These are phyloP conservation scores for Proteles cristata DNA, from an alignment of 2,113 vertebrate genomes.

Conservation along the genomic window DNA sequence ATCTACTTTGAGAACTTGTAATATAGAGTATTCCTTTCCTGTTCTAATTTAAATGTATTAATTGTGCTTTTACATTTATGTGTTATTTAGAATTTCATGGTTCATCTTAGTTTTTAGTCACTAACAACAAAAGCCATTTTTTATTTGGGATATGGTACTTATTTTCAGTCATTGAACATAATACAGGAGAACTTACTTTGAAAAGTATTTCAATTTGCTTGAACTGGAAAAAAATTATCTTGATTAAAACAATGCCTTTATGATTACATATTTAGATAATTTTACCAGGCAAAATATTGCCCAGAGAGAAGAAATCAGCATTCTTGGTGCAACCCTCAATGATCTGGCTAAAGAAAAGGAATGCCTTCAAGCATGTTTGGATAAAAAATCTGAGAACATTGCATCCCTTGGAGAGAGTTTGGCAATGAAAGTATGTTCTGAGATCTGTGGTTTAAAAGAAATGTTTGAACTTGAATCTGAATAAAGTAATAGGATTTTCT, in stretches of 20 bases:
- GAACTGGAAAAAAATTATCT: conserved; percentile 40
- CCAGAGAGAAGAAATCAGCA: conserved; percentile 85
- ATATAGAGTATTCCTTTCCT: conserved; percentile 19
- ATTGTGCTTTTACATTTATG: conserved; percentile 53
- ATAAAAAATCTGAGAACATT: conserved; percentile 87
- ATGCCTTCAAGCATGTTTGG: conserved; percentile 85
- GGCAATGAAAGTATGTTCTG: conserved; percentile 83
- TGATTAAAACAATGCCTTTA: conserved; percentile 71
- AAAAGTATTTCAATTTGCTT: conserved; percentile 60
- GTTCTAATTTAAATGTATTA: conserved; percentile 31
- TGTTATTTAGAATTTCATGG: conserved; percentile 37
- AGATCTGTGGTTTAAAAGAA: conserved; percentile 57
- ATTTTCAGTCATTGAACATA: conserved; percentile 47
- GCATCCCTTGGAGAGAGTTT: conserved; percentile 84
- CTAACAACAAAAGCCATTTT: conserved; percentile 28
- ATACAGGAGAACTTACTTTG: conserved; percentile 38
- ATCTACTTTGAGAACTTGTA: conserved; percentile 38
- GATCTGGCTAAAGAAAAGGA: conserved; percentile 86
- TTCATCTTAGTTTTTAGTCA: conserved; percentile 40
- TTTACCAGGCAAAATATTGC: conserved; percentile 84
- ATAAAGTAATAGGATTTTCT: conserved; percentile 66
- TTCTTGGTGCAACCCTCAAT: conserved; percentile 82
- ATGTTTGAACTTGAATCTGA: conserved; percentile 52
- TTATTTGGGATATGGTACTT: conserved; percentile 34
- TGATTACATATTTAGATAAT: conserved; percentile 83